Base-by-base conservation (phyloP, 1,140 invertebrate species). In the Ceratitis capitata region DNA sequence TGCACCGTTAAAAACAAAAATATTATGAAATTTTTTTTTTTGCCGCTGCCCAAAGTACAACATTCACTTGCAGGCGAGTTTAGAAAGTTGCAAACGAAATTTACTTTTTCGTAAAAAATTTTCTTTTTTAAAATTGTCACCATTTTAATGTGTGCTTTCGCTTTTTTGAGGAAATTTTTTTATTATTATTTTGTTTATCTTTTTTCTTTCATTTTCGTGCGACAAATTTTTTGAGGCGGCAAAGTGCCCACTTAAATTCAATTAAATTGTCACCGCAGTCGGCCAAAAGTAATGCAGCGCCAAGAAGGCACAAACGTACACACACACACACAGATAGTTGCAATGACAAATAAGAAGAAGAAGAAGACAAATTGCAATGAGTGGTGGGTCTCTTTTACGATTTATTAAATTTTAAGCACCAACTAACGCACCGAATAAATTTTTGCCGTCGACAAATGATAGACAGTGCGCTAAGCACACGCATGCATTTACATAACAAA, bases 161-260 rank as follows among this genome's bases (percentile, higher is more conserved):
- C 3, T 26, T 29, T 61, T 61, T 61, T n/a, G 10, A 9, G 5
- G 5, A 5, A 61, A 6, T 23, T 61, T 61, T 61, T 29, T 61
- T 3, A 56, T 5, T 56, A 19, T 56, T 7, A 23, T 61, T 61
- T 61, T 2, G n/a, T 42, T 78, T 19, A 23, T n/a, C 45, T 78
- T 78, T 78, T 78, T 45, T 26, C n/a, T 42, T n/a, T n/a, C 39
- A 45, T 78, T 45, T 78, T 45, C n/a, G n/a, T 12, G 42, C 39
- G 69, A 78, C 69, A 78, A 78, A 78, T 45, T 45, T 78, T 78
- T 78, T 78, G 39, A 78, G 69, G 6, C 69, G 69, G 39, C 69
- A 78, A 78, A 78, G 69, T 78, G 69, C 69, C 42, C 69, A 78
- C 69, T 78, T 78, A 45, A 78, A 78, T 47, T 78, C 39, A 78